Percentiles rank a stretch among this genome's conserved stretches.
Conservation (phyloP, 2,113 vertebrate genomes). For the Garra rufa region DNA sequence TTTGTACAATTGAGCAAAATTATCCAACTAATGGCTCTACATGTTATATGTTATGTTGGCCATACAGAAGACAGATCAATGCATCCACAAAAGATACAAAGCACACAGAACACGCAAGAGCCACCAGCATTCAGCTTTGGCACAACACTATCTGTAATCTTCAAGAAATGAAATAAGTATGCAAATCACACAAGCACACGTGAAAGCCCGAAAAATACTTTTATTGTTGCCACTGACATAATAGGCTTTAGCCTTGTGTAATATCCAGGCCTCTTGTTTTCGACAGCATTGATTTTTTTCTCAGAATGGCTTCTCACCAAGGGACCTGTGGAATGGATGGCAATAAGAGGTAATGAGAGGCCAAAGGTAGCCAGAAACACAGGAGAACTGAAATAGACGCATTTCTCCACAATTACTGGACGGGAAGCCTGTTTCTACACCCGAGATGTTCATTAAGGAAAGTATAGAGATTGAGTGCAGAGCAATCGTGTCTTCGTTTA, state of each 20-base stretch:
- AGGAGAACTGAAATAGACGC: background rate
- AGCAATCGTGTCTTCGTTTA: background rate
- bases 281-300: conserved; percentile 30
- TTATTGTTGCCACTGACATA: background rate
- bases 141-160: background rate
- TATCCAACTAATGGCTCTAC: background rate
- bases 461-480: background rate
- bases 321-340: background rate
- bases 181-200: background rate
- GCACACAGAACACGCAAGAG: background rate
- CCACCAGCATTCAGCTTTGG: background rate
- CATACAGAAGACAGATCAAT: background rate
- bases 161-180: background rate
- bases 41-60: background rate
- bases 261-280: conserved; percentile 26
- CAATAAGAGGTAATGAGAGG: conserved; percentile 12
- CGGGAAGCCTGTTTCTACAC: background rate
- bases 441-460: background rate
- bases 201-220: conserved; percentile 7
- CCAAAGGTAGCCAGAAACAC: background rate
- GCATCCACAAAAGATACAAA: background rate
- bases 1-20: background rate
- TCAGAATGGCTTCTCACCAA: conserved; percentile 2
- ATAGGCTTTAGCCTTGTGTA: conserved; percentile 23
- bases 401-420: conserved; percentile 14